Evolutionary conservation across 2,797 vertebrate genomes (phyloP).

Genomic region (Graptemys geographica): DNA sequence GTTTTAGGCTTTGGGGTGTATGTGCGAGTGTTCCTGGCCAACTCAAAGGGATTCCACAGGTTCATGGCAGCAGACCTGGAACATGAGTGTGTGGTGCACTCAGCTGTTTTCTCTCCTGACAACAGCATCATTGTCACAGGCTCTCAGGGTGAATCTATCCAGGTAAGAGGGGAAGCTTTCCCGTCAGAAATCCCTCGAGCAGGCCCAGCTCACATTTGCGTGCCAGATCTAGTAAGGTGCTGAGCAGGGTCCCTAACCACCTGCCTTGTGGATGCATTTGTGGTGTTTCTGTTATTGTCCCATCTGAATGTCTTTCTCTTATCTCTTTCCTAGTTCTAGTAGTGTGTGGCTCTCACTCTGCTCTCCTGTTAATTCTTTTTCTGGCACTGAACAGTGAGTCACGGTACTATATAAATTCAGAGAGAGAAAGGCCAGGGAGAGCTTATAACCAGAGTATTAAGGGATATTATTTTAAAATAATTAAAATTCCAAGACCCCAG

Average conservation of each 20-base stretch:
- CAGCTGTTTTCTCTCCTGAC: conserved; percentile 75
- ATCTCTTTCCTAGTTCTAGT: neutral
- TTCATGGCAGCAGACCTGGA: conserved; percentile 77
- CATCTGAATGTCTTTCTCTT: neutral
- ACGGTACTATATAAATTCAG: neutral
- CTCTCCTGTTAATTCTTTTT: neutral
- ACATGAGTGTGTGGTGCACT: conserved; percentile 81
- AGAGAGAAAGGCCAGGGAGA: neutral
- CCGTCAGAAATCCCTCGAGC: neutral
- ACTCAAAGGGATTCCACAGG: conserved; percentile 69
- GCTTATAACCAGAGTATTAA: neutral
- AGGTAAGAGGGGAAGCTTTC: conserved; percentile 73
- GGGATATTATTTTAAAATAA: neutral
- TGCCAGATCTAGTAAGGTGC: rapidly evolving
- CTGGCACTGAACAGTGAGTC: neutral
- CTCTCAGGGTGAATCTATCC: conserved; percentile 83
- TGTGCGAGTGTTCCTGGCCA: conserved; percentile 76
- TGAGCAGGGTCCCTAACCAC: neutral
- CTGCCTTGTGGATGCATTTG: neutral
- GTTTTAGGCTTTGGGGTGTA: conserved; percentile 80
- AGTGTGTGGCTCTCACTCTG: neutral
- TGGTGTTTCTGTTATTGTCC: neutral
- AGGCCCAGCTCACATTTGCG: neutral
- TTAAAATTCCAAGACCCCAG: neutral
- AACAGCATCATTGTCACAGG: conserved; percentile 80